Percentiles rank a stretch among this genome's conserved stretches.
Evolutionary conservation across 2,113 vertebrate species (phyloP).

Genomic region (Columba livia): DNA sequence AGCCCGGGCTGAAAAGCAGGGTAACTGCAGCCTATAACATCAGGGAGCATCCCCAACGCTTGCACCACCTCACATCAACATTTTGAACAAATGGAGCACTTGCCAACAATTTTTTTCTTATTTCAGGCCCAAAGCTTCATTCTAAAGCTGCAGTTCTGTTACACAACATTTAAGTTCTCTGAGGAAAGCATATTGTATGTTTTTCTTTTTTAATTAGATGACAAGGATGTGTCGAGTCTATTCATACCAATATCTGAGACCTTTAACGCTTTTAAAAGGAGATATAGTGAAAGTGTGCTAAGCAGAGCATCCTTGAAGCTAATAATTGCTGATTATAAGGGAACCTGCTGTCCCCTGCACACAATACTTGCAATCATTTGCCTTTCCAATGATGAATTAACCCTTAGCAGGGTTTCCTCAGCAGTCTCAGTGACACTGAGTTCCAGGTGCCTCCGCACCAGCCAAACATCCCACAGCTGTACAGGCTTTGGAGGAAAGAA

Average conservation of each 20-base stretch:
- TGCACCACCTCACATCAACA: not conserved
- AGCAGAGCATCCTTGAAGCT: not conserved
- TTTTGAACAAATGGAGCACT: not conserved
- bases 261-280: not conserved
- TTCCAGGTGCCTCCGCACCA: not conserved
- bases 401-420: not conserved
- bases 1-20: not conserved
- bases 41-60: not conserved
- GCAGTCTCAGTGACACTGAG: not conserved
- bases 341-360: not conserved
- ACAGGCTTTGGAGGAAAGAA: not conserved
- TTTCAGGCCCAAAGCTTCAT: not conserved
- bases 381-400: conserved; percentile 29
- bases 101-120: not conserved
- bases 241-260: not conserved
- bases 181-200: not conserved
- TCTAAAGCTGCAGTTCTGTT: not conserved
- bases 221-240: not conserved
- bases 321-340: not conserved
- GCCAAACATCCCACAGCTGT: not conserved
- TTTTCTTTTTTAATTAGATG: not conserved
- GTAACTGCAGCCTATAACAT: not conserved
- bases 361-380: conserved; percentile 1
- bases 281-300: not conserved
- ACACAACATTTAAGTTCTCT: not conserved